Base-by-base conservation (phyloP, 2,113 vertebrate species). In the Hippoglossus stenolepis region DNA sequence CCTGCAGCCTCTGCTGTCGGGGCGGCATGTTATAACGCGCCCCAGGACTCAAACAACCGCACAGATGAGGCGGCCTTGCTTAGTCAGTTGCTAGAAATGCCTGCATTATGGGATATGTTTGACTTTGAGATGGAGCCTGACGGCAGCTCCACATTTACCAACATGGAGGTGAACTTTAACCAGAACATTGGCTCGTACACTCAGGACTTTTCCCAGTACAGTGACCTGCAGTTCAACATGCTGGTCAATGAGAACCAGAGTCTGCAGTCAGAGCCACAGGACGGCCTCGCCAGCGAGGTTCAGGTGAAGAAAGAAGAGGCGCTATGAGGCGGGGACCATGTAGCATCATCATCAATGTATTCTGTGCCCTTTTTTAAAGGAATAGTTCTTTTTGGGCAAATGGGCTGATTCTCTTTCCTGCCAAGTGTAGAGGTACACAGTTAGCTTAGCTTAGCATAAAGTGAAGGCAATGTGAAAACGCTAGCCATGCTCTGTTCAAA, bases 301-400 rank as follows among this genome's bases (percentile, higher is more conserved):
- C 84, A 90, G 47, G 92, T 95, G 75, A 95, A 95, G 88, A 92
- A 72, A 0, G 94, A 93, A 28, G 90, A 89, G 4, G 88, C 93
- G 43, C 69, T 86, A 59, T 93, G 88, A 94, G 66, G 24, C 11
- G 1, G 5, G 12, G 26, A 51, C 64, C 40, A 40, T 38, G 45
- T 24, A 40, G 24, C 57, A 17, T 28, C 0, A 17, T 28, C 0
- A 6, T 77, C 38, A 45, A 58, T 35, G 54, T 21, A 20, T 40
- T 3, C 6, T 13, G 54, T 6, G 4, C 3, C 10, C 13, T 18
- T 51, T 14, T n/a, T 51, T 18, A 54, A 24, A 45, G 65, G 18
- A 71, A 17, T 21, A 20, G n/a, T 49, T 57, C 23, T 65, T 49
- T 68, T 68, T 38, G 47, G 63, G 47, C 5, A 13, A 65, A 21